A percentile compares a stretch with the other conserved stretches of the same genome.
Conservation (phyloP, 2,113 vertebrate genomes). For the Anolis sagrei region DNA sequence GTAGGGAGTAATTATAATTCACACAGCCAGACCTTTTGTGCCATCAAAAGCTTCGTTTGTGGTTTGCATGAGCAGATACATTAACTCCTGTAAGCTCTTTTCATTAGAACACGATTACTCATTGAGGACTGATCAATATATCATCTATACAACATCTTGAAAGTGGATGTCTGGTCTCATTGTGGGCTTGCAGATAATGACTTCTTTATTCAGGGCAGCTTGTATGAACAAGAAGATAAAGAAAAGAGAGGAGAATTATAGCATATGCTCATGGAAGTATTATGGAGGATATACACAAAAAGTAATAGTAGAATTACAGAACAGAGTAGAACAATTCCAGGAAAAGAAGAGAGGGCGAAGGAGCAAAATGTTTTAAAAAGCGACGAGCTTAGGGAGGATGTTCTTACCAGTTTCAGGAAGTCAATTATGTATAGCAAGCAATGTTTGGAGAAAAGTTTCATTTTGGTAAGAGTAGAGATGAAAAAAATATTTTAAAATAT, state of each 20-base stretch:
- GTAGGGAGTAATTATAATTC: slow-evolving; percentile 86
- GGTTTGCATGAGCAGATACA: slow-evolving; percentile 86
- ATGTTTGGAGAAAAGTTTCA: slow-evolving; percentile 61
- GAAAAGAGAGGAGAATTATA: slow-evolving; percentile 87
- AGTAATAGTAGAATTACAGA: slow-evolving; percentile 66
- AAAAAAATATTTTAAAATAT: no score
- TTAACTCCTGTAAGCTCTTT: slow-evolving; percentile 85
- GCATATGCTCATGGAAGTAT: slow-evolving; percentile 84
- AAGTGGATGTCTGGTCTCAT: slow-evolving; percentile 91
- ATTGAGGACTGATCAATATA: slow-evolving; percentile 93
- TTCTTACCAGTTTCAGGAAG: slow-evolving; percentile 43
- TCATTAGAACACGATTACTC: slow-evolving; percentile 90
- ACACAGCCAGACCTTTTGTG: slow-evolving; percentile 83
- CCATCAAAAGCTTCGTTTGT: slow-evolving; percentile 85
- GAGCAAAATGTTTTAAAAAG: slow-evolving; percentile 49
- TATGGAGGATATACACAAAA: slow-evolving; percentile 84
- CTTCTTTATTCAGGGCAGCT: slow-evolving; percentile 91
- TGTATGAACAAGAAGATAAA: slow-evolving; percentile 97
- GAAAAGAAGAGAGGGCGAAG: slow-evolving; percentile 73
- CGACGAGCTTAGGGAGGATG: neutral
- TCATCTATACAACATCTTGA: slow-evolving; percentile 94
- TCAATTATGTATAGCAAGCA: slow-evolving; percentile 52
- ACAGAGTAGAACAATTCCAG: slow-evolving; percentile 26
- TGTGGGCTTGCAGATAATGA: slow-evolving; percentile 92
- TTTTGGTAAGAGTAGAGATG: slow-evolving; percentile 46